Evolutionary conservation across 2,888 invertebrate species (phyloP).

Genomic region (Drosophila suboccidentalis): DNA sequence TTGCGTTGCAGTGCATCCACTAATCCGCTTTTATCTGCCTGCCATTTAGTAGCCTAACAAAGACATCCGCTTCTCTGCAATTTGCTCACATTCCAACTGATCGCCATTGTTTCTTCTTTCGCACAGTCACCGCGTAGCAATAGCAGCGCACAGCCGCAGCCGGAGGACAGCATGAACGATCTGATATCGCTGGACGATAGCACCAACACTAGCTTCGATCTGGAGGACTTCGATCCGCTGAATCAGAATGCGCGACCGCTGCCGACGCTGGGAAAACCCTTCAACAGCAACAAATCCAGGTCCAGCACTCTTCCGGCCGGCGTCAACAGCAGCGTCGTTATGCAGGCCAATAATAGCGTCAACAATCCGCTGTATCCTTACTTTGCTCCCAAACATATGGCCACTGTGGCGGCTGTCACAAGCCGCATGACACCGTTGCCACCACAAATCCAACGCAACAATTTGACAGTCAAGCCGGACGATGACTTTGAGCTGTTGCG

Average conservation of each 20-base stretch:
- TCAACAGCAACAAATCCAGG: conserved; percentile 61
- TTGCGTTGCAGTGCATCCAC: conserved; percentile 14
- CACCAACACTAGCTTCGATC: conserved; percentile 87
- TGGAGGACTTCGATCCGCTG: conserved; percentile 90
- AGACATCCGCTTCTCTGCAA: not conserved
- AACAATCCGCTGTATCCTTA: conserved; percentile 87
- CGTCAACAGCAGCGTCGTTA: conserved; percentile 53
- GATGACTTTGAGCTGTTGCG: conserved; percentile 85
- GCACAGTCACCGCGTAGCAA: conserved; percentile 73
- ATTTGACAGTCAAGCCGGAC: conserved; percentile 73
- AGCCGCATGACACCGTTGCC: conserved; percentile 63
- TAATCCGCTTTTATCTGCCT: conserved; percentile 40
- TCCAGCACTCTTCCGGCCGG: conserved; percentile 83
- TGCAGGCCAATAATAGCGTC: conserved; percentile 68
- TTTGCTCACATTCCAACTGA: not conserved
- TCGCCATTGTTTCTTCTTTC: not conserved
- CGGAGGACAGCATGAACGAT: conserved; percentile 87
- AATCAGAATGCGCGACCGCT: conserved; percentile 86
- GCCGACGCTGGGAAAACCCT: conserved; percentile 65
- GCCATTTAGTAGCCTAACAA: conserved; percentile 37
- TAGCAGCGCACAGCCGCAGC: conserved; percentile 50
- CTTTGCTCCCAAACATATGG: conserved; percentile 85
- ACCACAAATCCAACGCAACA: conserved; percentile 63
- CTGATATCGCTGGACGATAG: conserved; percentile 90
- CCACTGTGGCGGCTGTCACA: conserved; percentile 62